These are phyloP conservation scores for Hypomecis punctinalis DNA, from an alignment of 2,888 invertebrate genomes.

Conservation along the genomic window DNA sequence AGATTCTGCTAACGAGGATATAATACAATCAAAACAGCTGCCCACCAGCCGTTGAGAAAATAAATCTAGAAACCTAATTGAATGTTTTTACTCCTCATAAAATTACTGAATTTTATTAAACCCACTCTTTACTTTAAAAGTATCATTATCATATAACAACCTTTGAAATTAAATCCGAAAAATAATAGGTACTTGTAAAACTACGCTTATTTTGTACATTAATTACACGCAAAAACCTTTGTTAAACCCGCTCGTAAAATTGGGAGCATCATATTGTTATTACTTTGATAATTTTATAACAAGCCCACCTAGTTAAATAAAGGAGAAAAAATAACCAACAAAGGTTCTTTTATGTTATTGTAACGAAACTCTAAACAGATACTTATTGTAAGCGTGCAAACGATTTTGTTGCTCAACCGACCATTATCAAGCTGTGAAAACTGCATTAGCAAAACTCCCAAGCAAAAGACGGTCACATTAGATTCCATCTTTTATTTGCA, in stretches of 20 bases:
- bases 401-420: constrained; percentile 12
- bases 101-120: not conserved
- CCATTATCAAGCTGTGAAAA: constrained; percentile 33
- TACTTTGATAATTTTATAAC: constrained; percentile 1
- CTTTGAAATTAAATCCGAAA: too few species aligned
- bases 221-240: too few species aligned
- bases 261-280: not conserved
- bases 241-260: too few species aligned
- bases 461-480: constrained; percentile 33
- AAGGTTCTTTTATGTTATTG: constrained; percentile 11
- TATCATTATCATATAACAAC: too few species aligned
- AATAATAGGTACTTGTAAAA: too few species aligned
- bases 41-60: constrained; percentile 5
- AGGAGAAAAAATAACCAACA: constrained; percentile 3
- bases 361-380: constrained; percentile 16
- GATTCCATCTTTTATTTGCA: constrained; percentile 42
- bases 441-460: constrained; percentile 33
- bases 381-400: constrained; percentile 16
- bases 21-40: constrained; percentile 18
- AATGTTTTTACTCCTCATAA: not conserved
- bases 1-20: constrained; percentile 18
- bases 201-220: too few species aligned
- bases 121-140: not conserved
- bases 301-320: not conserved
- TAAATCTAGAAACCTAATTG: not conserved